Percentiles rank a stretch among this genome's conserved stretches.
Evolutionary conservation across 2,113 vertebrate species (phyloP).

Genomic region (Piprites chloris): DNA sequence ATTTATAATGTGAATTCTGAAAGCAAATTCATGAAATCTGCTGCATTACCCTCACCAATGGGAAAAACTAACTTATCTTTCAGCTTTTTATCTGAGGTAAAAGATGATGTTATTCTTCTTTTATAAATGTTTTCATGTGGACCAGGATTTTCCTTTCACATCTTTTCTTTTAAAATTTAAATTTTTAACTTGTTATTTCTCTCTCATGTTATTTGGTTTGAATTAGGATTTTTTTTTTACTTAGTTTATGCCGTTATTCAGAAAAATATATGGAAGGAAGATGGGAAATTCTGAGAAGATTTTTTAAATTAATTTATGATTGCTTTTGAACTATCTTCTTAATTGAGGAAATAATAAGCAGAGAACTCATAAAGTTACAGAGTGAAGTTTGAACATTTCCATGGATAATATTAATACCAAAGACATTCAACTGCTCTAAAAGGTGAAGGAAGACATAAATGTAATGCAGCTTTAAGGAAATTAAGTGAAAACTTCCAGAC

Average conservation of each 20-base stretch:
- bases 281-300: not conserved
- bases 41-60: not conserved
- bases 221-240: not conserved
- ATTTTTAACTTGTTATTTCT: not conserved
- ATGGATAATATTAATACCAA: not conserved
- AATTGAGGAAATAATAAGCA: not conserved
- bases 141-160: not conserved
- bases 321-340: not conserved
- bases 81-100: not conserved
- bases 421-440: not conserved
- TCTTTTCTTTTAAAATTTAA: not conserved
- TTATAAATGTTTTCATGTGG: not conserved
- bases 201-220: not conserved
- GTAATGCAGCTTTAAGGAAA: not conserved
- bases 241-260: not conserved
- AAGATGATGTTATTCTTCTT: not conserved
- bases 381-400: not conserved
- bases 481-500: not conserved
- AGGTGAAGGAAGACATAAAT: not conserved
- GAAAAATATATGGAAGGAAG: not conserved
- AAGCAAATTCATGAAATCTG: not conserved
- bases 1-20: not conserved
- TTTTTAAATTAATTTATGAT: not conserved
- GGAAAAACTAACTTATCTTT: not conserved
- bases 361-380: not conserved